Evolutionary conservation across 2,888 invertebrate genomes (phyloP), one percentile per base, ranked within the genome.

Genomic region (Cosmia trapezina): DNA sequence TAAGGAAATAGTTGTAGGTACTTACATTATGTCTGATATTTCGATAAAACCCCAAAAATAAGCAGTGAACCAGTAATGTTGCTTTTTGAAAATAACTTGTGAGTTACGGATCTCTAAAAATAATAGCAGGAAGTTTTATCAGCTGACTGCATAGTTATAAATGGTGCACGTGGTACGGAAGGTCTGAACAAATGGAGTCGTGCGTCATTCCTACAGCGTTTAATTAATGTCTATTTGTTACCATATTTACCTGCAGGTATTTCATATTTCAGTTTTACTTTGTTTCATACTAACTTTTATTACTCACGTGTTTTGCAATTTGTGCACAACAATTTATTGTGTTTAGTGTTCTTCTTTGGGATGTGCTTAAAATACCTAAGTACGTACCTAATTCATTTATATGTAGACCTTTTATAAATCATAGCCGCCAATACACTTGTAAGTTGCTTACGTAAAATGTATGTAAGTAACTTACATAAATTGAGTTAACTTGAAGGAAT

Each of bases 101-200:
- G 17, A 6, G 33, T 33, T 14, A 51, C 70, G 81, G 83, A 79
- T 66, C 83, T 60, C 83, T 56, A 71, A 78, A 82, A 74, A 66
- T 70, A 80, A 65, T 68, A 53, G 67, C 67, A 63, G 73, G 73
- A 67, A 76, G 59, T 77, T 65, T 76, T 81, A 76, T 81, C 81
- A 80, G 66, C 63, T 59, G 80, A 79, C 70, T 77, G 83, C 83
- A 76, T 83, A 76, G 86, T 84, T 83, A 86, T 80, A 76, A 81
- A 84, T 83, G 84, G 76, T 49, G 75, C 80, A 70, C 80, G 79
- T 78, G 83, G 83, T 74, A 81, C 79, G 54, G 79, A 66, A 68
- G 45, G 68, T 74, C 43, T 67, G 86, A 81, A 81, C 73, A 76
- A 73, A 76, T 78, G 75, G 62, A 84, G 73, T 73, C 70, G 73